These are phyloP conservation scores for Synanceia verrucosa DNA, from an alignment of 2,797 vertebrate genomes.

Conservation along the genomic window DNA sequence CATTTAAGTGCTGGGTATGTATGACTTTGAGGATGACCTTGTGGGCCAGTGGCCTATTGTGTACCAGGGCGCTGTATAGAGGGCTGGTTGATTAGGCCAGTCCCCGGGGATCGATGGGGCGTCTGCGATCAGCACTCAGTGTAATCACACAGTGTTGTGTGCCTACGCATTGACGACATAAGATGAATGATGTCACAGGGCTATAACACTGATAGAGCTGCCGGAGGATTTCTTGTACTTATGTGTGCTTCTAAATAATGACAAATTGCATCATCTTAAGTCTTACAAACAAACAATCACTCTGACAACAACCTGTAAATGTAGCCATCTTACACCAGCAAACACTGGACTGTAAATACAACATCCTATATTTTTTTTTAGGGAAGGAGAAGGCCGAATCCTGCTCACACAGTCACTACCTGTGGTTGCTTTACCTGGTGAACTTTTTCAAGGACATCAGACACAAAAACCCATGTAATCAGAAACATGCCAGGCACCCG, in stretches of 20 bases:
- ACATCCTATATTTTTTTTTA: background rate
- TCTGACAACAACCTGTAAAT: constrained; percentile 20
- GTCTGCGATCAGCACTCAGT: constrained; percentile 76
- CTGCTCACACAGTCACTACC: constrained; percentile 10
- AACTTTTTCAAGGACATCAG: constrained; percentile 42
- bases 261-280: constrained; percentile 24
- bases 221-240: constrained; percentile 29
- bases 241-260: constrained; percentile 40
- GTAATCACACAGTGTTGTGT: constrained; percentile 73
- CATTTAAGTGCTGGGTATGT: constrained; percentile 68
- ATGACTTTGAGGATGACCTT: constrained; percentile 79
- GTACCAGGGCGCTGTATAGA: constrained; percentile 45
- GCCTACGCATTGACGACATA: constrained; percentile 53
- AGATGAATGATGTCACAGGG: constrained; percentile 71
- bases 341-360: constrained; percentile 2
- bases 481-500: constrained; percentile 61
- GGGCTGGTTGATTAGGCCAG: constrained; percentile 68
- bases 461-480: constrained; percentile 58
- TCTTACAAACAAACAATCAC: constrained; percentile 19
- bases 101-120: constrained; percentile 73
- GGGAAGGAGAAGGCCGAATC: background rate
- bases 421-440: constrained; percentile 31
- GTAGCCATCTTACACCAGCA: background rate
- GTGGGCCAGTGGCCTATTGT: constrained; percentile 64
- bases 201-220: constrained; percentile 33